Evolutionary conservation across 2,113 vertebrate species (phyloP), one percentile per base, ranked within the genome.

Genomic region (Calypte anna): DNA sequence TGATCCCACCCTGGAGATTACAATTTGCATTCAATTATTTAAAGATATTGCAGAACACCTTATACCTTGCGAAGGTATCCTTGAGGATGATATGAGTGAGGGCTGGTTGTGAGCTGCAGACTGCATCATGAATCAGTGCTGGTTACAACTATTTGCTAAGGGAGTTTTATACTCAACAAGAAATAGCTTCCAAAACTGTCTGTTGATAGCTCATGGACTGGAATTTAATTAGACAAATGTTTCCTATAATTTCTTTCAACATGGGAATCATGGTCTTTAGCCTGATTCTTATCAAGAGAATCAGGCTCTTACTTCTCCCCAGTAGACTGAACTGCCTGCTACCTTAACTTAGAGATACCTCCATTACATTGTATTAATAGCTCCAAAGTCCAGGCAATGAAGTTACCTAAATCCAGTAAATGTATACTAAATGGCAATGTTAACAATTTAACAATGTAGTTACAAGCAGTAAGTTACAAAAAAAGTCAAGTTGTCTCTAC

Each of bases 361-460:
- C 64, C 53, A 51, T 88, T 81, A 81, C 20, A 8, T n/a, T 31
- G 36, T 59, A 67, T 64, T 91, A 89, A 90, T 54, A 50, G 46
- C 46, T 57, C 58, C 43, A 66, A 79, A 92, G 57, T 84, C 82
- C 61, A 84, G 50, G 62, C 64, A 91, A 4, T 1, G 7, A 64
- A 36, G 44, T 89, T 76, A 59, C 69, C 70, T 86, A 96, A 96
- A 95, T 69, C 76, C 75, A 77, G 81, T 88, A 96, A 96, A 82
- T 93, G 51, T 11, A 30, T 96, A 94, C 84, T 96, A 97, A 97
- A 95, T 91, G 89, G 64, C 58, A 94, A 82, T 91, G 92, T 82
- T 94, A 96, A 96, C 95, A 94, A 94, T 94, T 97, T 97, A 96
- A 97, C 53, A 76, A 86, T 53, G 53, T 86, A 96, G 86, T 96